These are phyloP conservation scores for Panthera tigris DNA, from an alignment of 2,113 vertebrate genomes.

Conservation along the genomic window DNA sequence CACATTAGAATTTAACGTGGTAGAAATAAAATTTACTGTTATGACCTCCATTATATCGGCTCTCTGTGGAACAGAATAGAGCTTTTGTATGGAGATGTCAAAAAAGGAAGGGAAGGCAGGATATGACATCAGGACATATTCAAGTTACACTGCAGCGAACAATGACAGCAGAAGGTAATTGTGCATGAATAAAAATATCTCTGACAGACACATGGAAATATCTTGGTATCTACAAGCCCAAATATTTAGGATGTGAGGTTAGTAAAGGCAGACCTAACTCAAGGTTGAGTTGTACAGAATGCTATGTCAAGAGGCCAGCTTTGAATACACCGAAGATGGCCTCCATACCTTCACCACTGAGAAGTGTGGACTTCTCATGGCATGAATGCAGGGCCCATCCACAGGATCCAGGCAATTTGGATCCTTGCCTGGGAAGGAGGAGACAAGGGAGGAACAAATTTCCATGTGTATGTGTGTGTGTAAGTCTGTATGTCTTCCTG, in stretches of 20 bases:
- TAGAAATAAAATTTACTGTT: background rate
- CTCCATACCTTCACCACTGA: background rate
- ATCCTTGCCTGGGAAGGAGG: background rate
- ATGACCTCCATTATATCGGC: background rate
- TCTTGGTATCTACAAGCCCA: background rate
- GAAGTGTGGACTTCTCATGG: background rate
- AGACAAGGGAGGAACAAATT: background rate
- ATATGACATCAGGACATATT: background rate
- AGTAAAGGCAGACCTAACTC: background rate
- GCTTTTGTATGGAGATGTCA: background rate
- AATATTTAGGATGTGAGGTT: background rate
- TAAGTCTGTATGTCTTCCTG: background rate
- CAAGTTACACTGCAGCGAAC: background rate
- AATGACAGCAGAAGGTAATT: background rate
- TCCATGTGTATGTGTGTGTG: background rate
- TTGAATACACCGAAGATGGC: background rate
- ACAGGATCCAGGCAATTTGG: background rate
- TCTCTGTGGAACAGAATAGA: background rate
- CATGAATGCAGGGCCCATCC: background rate
- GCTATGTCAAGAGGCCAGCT: background rate
- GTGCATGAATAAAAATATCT: background rate
- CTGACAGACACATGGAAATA: background rate
- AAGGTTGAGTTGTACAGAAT: background rate
- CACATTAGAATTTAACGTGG: conserved; percentile 1
- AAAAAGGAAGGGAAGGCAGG: background rate